Base-by-base conservation (phyloP, 2,888 invertebrate species). In the Xylota sylvarum region DNA sequence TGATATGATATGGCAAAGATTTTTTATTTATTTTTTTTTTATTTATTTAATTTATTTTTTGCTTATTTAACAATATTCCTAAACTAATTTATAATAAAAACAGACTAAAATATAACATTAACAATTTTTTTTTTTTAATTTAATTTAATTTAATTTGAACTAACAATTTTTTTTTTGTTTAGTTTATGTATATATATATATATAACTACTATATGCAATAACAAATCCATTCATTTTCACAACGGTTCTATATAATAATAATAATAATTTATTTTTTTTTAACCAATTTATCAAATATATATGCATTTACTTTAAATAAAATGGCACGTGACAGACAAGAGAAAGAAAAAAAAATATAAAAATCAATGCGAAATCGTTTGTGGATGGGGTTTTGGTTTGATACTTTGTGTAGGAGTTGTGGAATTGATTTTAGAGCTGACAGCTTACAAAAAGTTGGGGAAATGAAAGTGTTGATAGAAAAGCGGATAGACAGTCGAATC, bases 1-100 rank as follows among this genome's bases (percentile, higher is more conserved):
- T 70, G 70, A 82, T 82, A 77, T 82, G 77, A 70, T 82, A 77
- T 82, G 70, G 40, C 77, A 48, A 62, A 35, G 1, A 19, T 6
- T 69, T 77, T 35, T 17, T 37, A 32, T 67, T 43, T 43, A 30
- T 35, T 62, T 74, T 12, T 23, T 46, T 37, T 48, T 50, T 30
- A 23, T 50, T 50, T 23, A 23, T 23, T 23, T 23, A 4, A 17
- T 9, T 67, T 76, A 35, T 14, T 35, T 43, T 72, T 43, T 43
- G 43, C 46, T 62, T 74, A 17, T 17, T n/a, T 43, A 74, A 32
- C 62, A 52, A 30, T n/a, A n/a, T 64, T 64, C 74, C 37, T 62
- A 62, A 81, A 62, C 60, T 69, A 76, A 46, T 48, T 50, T 64
- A 14, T 37, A 37, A 37, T 37, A 78, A 52, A 69, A 78, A 64